Evolutionary conservation across 2,888 invertebrate genomes (phyloP), one percentile per base, ranked within the genome.

Genomic region (Atethmia centrago): DNA sequence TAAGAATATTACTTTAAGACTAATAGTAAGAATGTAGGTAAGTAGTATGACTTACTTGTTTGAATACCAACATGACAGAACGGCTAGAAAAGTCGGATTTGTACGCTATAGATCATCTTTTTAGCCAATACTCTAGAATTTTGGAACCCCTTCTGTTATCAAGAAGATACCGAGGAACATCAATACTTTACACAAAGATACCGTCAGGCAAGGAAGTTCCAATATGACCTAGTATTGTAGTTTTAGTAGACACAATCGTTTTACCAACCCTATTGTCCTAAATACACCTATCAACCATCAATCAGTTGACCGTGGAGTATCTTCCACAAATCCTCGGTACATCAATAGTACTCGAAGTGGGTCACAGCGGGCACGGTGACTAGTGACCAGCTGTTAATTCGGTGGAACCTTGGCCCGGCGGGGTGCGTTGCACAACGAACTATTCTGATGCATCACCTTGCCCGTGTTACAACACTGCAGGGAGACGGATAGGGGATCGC

Each of bases 401-500:
- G 75, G 88, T 87, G 84, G 87, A 86, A 88, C 91, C 91, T 90
- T 90, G 92, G 90, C 91, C 91, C 85, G 89, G 89, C 90, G 87
- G 89, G 89, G 89, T 86, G 87, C 87, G 88, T 93, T 93, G 92
- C 93, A 92, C 93, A 93, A 93, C 86, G 75, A 85, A 90, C 93
- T 93, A 93, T 93, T 93, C 92, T 91, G 88, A 92, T 91, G 91
- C 92, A 90, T 92, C 89, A 89, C 92, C 91, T 91, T 91, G 92
- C 87, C 72, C 87, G 77, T 79, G 85, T 89, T 91, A 84, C 88
- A 86, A 85, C 87, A 87, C 84, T 69, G 61, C 73, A 64, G 74
- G 65, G 74, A 79, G 49, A 71, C 65, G 64, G 69, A 73, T 65
- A 55, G 69, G 70, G 65, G 49, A 72, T 36, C 63, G 56, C 79